These are phyloP conservation scores for Chelon labrosus DNA, from an alignment of 2,797 vertebrate genomes.

Conservation along the genomic window DNA sequence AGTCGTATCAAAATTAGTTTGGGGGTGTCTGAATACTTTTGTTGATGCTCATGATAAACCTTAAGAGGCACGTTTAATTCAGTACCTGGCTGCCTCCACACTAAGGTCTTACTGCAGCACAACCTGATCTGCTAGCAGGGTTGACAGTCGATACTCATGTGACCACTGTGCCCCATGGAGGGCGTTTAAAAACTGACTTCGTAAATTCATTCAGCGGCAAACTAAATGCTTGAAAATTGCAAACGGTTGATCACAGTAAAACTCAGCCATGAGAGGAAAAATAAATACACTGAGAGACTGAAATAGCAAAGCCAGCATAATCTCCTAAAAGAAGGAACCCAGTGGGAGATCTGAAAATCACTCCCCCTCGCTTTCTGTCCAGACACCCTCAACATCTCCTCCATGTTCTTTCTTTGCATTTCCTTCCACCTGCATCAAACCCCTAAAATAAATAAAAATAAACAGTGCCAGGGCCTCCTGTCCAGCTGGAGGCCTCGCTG, in stretches of 20 bases:
- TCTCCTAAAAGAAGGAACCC: slow-evolving; percentile 64
- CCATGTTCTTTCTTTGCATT: slow-evolving; percentile 37
- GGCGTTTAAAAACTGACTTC: slow-evolving; percentile 59
- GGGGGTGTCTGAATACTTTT: slow-evolving; percentile 29
- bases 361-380: slow-evolving; percentile 46
- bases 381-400: slow-evolving; percentile 33
- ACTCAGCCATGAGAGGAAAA: slow-evolving; percentile 79
- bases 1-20: slow-evolving; percentile 43
- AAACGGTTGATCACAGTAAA: slow-evolving; percentile 83
- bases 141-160: slow-evolving; percentile 46
- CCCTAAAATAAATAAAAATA: slow-evolving; percentile 72
- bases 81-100: slow-evolving; percentile 49
- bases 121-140: slow-evolving; percentile 53
- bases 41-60: slow-evolving; percentile 36
- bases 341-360: slow-evolving; percentile 56
- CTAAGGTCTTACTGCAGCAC: slow-evolving; percentile 70
- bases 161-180: slow-evolving; percentile 39
- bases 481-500: slow-evolving; percentile 82
- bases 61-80: slow-evolving; percentile 65
- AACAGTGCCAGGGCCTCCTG: slow-evolving; percentile 66
- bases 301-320: slow-evolving; percentile 78
- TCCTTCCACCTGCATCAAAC: slow-evolving; percentile 46
- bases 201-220: slow-evolving; percentile 70
- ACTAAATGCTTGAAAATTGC: slow-evolving; percentile 75
- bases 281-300: slow-evolving; percentile 81